phyloP scores from a whole-genome alignment of 2,888 invertebrate species.

The Drosophila vallismaia region DNA sequence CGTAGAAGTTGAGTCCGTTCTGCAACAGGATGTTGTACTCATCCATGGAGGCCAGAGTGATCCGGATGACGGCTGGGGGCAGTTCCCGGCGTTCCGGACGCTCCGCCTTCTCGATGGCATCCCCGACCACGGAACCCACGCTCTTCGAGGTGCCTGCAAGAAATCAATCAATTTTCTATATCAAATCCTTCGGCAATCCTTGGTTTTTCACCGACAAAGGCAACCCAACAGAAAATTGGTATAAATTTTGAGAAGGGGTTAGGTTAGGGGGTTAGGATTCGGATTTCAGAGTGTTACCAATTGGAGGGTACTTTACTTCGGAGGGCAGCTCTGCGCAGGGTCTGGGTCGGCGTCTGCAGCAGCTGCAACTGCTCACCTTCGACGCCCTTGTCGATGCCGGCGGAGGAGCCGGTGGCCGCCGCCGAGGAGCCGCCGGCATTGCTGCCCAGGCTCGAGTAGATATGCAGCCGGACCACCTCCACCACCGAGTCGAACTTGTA shows the following conservation, averaged over 20 bases:
- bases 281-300: conserved; percentile 33
- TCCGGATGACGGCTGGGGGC: conserved; percentile 88
- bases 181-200: too few species aligned
- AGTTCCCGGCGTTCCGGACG: conserved; percentile 84
- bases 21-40: conserved; percentile 91
- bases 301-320: conserved; percentile 63
- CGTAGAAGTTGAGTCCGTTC: conserved; percentile 94
- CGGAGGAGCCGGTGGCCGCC: conserved; percentile 55
- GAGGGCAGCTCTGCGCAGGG: conserved; percentile 67
- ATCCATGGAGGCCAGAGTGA: conserved; percentile 90
- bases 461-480: conserved; percentile 89
- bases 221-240: too few species aligned
- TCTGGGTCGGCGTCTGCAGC: conserved; percentile 57
- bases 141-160: conserved; percentile 51
- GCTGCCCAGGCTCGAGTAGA: conserved; percentile 73
- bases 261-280: not conserved
- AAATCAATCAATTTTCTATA: not conserved
- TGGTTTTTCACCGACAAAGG: too few species aligned
- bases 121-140: conserved; percentile 51
- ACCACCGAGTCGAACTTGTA: conserved; percentile 92
- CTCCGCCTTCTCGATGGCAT: conserved; percentile 69
- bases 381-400: conserved; percentile 69
- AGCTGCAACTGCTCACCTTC: conserved; percentile 79
- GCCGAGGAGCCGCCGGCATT: conserved; percentile 55
- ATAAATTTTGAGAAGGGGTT: not conserved